These are phyloP conservation scores for Enteromius thamalakanensis DNA, from an alignment of 2,797 vertebrate species.

Conservation along the genomic window DNA sequence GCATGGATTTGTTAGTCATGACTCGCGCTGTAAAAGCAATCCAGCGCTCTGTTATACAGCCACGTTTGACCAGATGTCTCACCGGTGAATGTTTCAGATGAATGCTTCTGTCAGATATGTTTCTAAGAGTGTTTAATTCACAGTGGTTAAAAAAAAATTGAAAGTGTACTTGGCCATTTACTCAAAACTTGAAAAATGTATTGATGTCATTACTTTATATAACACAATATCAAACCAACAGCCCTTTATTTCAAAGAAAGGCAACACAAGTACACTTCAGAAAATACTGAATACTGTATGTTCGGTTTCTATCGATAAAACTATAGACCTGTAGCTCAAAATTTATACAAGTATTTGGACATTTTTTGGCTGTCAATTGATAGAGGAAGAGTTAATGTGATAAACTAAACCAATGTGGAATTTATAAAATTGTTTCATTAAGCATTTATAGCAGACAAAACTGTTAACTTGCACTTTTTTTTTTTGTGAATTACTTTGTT, in stretches of 20 bases:
- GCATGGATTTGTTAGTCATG: constrained; percentile 34
- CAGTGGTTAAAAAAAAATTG: neutral
- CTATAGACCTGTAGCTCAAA: neutral
- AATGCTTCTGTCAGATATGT: neutral
- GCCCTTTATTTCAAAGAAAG: neutral
- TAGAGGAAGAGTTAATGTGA: neutral
- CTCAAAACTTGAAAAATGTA: neutral
- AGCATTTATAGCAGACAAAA: neutral
- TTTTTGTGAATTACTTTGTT: neutral
- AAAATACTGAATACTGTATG: neutral
- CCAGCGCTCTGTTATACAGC: neutral
- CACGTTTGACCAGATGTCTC: constrained; percentile 3
- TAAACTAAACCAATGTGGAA: neutral
- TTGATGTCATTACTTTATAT: neutral
- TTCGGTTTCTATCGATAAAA: neutral
- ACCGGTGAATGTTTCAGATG: neutral
- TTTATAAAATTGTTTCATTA: too few species aligned
- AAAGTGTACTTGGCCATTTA: neutral
- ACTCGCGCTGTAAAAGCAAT: constrained; percentile 8
- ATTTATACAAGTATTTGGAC: neutral
- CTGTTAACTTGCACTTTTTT: neutral
- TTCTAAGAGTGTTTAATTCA: neutral
- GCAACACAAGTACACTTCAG: neutral
- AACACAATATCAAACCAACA: neutral
- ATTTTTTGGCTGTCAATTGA: neutral